Percentiles rank a stretch among this genome's conserved stretches.
These are phyloP conservation scores for Dendropsophus ebraccatus DNA, from an alignment of 2,113 vertebrate species.

Conservation along the genomic window DNA sequence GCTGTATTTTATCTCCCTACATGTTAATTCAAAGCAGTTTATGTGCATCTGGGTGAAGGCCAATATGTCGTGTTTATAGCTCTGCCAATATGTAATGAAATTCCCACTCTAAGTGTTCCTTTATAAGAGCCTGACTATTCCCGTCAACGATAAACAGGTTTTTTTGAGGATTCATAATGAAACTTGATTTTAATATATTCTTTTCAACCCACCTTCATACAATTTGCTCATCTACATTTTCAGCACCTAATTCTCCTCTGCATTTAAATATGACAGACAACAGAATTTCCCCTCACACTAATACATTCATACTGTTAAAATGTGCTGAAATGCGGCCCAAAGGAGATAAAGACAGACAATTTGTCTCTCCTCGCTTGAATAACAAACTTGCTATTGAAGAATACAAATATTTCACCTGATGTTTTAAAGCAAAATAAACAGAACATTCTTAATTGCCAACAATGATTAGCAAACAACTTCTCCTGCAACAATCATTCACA, in stretches of 20 bases:
- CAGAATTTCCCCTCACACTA: conserved; percentile 10
- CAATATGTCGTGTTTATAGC: conserved; percentile 34
- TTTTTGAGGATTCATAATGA: conserved; percentile 34
- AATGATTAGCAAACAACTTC: background rate
- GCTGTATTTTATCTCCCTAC: background rate
- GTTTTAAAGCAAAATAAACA: background rate
- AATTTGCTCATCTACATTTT: conserved; percentile 38
- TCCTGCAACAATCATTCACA: background rate
- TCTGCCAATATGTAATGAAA: conserved; percentile 45
- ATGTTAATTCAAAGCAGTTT: conserved; percentile 33
- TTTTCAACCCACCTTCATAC: conserved; percentile 49
- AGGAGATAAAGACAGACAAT: conserved; percentile 45
- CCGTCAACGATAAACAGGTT: conserved; percentile 20
- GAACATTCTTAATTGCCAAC: conserved; percentile 1
- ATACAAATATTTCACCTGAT: background rate
- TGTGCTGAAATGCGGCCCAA: conserved; percentile 30
- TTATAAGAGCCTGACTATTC: conserved; percentile 12
- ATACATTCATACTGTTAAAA: conserved; percentile 27
- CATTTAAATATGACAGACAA: conserved; percentile 33
- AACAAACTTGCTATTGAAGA: background rate
- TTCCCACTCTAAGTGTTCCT: conserved; percentile 8
- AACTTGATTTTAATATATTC: conserved; percentile 50
- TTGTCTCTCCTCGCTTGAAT: conserved; percentile 16
- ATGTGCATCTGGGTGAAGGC: conserved; percentile 2
- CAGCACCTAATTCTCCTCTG: conserved; percentile 28